These are phyloP conservation scores for Lasioglossum oenotherae DNA, from an alignment of 2,888 invertebrate genomes.

Conservation along the genomic window DNA sequence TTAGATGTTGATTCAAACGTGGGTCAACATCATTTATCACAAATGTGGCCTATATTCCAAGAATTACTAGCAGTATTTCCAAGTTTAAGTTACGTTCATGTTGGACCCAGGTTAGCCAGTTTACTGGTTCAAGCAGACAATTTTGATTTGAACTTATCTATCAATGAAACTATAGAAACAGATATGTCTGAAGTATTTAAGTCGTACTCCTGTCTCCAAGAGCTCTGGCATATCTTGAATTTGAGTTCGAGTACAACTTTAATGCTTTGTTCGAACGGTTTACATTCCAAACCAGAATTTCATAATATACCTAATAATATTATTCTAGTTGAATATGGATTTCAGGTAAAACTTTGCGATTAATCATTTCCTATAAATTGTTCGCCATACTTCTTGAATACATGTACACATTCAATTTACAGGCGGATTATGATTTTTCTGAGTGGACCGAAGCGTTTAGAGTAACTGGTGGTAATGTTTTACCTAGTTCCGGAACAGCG, in stretches of 20 bases:
- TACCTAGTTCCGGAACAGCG: constrained; percentile 87
- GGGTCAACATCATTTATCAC: constrained; percentile 84
- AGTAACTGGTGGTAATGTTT: constrained; percentile 84
- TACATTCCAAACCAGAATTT: constrained; percentile 83
- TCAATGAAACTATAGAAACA: constrained; percentile 83
- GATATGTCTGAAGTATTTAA: constrained; percentile 83
- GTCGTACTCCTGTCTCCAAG: constrained; percentile 82
- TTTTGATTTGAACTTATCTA: constrained; percentile 78
- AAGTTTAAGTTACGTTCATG: constrained; percentile 85
- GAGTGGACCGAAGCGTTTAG: constrained; percentile 85
- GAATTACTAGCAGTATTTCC: constrained; percentile 86
- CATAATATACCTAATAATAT: constrained; percentile 85
- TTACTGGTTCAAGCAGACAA: constrained; percentile 85
- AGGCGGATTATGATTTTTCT: constrained; percentile 86
- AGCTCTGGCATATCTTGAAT: constrained; percentile 85
- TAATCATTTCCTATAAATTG: neutral
- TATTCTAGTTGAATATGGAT: constrained; percentile 87
- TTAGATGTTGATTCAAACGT: constrained; percentile 86
- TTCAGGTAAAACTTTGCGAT: constrained; percentile 84
- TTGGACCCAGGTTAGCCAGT: constrained; percentile 86
- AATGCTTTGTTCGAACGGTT: constrained; percentile 84
- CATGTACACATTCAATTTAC: constrained; percentile 53
- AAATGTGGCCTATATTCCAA: constrained; percentile 86
- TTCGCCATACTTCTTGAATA: neutral
- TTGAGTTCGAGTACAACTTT: constrained; percentile 82